phyloP scores from a whole-genome alignment of 1,140 invertebrate genomes.

The Akabosia matsudoensis region DNA sequence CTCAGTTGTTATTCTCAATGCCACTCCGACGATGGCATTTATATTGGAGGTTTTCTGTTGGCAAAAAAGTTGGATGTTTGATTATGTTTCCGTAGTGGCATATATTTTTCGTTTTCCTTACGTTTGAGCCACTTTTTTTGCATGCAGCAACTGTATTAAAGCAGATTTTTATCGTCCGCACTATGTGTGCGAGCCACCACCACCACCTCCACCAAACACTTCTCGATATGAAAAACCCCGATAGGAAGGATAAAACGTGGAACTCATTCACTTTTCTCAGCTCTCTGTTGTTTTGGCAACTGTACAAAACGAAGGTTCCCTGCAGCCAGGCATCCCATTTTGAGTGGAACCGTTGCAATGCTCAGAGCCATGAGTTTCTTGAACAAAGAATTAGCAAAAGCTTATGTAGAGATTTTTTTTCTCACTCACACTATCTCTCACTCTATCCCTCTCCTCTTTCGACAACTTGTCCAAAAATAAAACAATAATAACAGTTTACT shows the following conservation, averaged over 20 bases:
- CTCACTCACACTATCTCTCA: background rate
- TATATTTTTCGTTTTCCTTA: too few relatives aligned
- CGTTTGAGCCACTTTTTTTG: too few relatives aligned
- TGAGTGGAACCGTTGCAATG: background rate
- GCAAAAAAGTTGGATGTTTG: too few relatives aligned
- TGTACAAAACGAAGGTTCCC: background rate
- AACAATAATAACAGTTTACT: too few relatives aligned
- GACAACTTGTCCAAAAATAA: too few relatives aligned
- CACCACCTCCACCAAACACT: too few relatives aligned
- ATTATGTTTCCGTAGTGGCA: too few relatives aligned
- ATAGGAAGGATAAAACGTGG: background rate
- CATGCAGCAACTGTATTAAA: too few relatives aligned
- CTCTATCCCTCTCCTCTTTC: background rate
- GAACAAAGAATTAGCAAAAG: background rate
- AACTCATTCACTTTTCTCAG: constrained; percentile 20
- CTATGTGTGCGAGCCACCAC: background rate
- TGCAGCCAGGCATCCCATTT: constrained; percentile 5
- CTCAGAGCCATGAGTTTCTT: background rate
- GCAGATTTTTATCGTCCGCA: too few relatives aligned
- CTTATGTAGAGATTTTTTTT: background rate
- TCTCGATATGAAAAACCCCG: background rate
- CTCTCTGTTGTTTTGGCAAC: background rate
- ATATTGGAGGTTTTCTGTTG: too few relatives aligned
- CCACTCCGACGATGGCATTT: too few relatives aligned
- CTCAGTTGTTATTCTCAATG: too few relatives aligned